These are phyloP conservation scores for Periphyllus acericola DNA, from an alignment of 2,888 invertebrate species.

Conservation along the genomic window DNA sequence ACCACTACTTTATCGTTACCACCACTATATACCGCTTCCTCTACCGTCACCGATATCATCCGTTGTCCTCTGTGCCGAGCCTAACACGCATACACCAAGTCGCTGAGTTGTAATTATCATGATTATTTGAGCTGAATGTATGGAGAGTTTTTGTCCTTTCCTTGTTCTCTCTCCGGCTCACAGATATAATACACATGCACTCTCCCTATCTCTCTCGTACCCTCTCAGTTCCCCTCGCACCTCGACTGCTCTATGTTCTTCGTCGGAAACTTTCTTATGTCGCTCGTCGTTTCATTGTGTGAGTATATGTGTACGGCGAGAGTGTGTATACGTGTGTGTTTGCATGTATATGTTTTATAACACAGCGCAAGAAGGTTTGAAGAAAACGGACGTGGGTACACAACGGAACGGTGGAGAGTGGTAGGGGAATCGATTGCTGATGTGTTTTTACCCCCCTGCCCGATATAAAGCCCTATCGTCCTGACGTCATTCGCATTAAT, in stretches of 20 bases:
- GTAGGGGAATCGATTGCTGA: constrained; percentile 46
- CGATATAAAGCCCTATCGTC: background rate
- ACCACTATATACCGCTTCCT: background rate
- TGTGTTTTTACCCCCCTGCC: constrained; percentile 20
- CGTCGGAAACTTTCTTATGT: constrained; percentile 39
- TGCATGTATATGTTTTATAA: constrained; percentile 30
- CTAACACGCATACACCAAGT: constrained; percentile 2
- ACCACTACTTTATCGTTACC: background rate
- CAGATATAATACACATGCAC: too few relatives aligned
- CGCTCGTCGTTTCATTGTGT: constrained; percentile 37
- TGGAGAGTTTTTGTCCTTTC: constrained; percentile 48
- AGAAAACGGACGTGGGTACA: constrained; percentile 23
- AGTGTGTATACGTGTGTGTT: background rate
- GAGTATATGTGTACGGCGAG: background rate
- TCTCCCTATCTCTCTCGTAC: background rate
- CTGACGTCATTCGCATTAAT: constrained; percentile 54
- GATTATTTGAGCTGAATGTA: constrained; percentile 48
- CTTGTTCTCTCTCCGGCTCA: background rate
- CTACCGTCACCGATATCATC: constrained; percentile 12
- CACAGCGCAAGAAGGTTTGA: constrained; percentile 14
- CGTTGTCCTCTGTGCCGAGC: constrained; percentile 1
- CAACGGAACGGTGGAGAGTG: background rate
- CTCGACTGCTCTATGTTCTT: background rate
- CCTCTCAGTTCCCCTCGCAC: background rate
- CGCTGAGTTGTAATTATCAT: constrained; percentile 53